phyloP scores from a whole-genome alignment of 2,888 invertebrate genomes.

The Branchellion lobata region DNA sequence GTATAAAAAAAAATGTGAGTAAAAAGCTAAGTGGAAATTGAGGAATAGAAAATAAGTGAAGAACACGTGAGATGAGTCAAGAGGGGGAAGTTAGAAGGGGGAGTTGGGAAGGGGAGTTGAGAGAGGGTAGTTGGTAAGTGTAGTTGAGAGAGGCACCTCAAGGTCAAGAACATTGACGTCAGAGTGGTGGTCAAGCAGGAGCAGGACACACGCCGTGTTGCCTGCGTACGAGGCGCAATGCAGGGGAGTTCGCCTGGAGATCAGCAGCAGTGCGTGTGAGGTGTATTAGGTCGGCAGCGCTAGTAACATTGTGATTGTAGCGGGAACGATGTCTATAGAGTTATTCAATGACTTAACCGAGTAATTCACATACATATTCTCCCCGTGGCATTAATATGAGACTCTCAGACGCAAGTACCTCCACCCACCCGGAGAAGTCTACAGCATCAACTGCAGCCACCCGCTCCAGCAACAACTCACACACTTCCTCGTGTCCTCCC shows the following conservation, averaged over 20 bases:
- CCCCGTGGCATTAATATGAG: background rate
- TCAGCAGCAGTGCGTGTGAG: background rate
- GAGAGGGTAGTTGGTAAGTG: too few species aligned
- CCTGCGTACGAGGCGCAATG: constrained; percentile 63
- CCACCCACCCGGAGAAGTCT: constrained; percentile 1
- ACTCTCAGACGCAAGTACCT: too few species aligned
- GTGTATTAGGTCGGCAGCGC: background rate
- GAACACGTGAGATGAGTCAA: too few species aligned
- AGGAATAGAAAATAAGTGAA: too few species aligned
- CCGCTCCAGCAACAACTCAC: constrained; percentile 61
- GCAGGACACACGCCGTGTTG: constrained; percentile 62
- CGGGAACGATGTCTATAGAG: background rate
- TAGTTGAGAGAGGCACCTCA: too few species aligned
- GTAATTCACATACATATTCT: constrained; percentile 20
- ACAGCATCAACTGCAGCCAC: constrained; percentile 49
- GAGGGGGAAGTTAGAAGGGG: too few species aligned
- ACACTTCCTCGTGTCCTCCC: constrained; percentile 63
- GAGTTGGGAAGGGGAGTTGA: too few species aligned
- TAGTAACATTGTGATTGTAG: background rate
- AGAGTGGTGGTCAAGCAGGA: constrained; percentile 60
- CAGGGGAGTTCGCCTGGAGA: constrained; percentile 56
- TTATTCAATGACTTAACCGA: background rate
- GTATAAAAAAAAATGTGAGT: background rate
- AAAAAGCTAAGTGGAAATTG: too few species aligned
- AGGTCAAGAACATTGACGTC: constrained; percentile 57